Conservation (phyloP, 2,113 vertebrate species). For the Silurus meridionalis region DNA sequence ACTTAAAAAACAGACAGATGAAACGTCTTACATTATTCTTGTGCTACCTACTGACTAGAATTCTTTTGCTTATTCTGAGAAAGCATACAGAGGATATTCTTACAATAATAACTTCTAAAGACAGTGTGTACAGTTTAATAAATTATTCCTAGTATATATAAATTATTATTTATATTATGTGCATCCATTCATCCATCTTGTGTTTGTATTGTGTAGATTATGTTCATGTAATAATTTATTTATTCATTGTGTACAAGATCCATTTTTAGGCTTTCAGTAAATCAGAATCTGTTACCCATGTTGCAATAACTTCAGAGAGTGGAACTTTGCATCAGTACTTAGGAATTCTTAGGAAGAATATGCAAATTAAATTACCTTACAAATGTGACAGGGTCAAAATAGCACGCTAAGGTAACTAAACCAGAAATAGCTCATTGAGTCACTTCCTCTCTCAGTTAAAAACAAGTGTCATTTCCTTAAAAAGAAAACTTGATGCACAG, state of each 20-base stretch:
- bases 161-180: neutral
- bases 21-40: neutral
- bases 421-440: neutral
- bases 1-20: neutral
- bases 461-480: constrained; percentile 5
- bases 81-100: neutral
- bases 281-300: neutral
- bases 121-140: neutral
- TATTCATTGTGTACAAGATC: neutral
- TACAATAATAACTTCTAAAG: neutral
- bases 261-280: neutral
- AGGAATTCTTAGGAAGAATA: neutral
- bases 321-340: neutral
- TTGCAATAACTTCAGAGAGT: neutral
- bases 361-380: neutral
- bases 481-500: constrained; percentile 25
- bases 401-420: neutral
- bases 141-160: neutral
- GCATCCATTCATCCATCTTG: neutral
- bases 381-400: neutral
- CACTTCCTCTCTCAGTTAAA: neutral
- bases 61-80: neutral
- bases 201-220: neutral
- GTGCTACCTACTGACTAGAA: neutral
- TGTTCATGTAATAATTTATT: neutral